Conservation (phyloP, 2,113 vertebrate species). For the Oceanodroma tethys region DNA sequence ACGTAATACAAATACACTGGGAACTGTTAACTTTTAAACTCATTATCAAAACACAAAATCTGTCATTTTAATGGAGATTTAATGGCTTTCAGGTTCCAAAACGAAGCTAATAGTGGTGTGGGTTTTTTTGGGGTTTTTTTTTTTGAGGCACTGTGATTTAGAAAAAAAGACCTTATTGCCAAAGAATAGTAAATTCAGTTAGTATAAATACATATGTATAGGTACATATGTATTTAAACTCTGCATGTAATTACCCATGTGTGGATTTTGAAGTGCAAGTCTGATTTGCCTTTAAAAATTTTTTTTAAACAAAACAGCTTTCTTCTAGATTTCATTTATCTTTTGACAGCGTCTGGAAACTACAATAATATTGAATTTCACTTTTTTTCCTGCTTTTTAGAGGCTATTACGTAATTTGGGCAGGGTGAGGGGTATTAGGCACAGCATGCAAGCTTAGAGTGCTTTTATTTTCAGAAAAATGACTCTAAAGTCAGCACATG, state of each 20-base stretch:
- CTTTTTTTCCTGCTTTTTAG: neutral
- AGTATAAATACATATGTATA: neutral
- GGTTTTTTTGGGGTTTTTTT: neutral
- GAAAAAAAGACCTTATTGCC: neutral
- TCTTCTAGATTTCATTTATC: neutral
- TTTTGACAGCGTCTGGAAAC: constrained; percentile 22
- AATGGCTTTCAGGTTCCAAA: neutral
- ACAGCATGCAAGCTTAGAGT: neutral
- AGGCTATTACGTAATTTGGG: neutral
- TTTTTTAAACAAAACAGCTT: neutral
- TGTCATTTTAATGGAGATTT: neutral
- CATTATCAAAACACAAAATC: neutral
- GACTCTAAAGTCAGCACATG: neutral
- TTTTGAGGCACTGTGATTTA: neutral
- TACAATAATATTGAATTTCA: constrained; percentile 27
- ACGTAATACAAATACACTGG: neutral
- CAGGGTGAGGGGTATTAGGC: neutral
- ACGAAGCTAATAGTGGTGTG: neutral
- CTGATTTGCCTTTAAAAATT: neutral
- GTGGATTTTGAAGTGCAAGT: neutral
- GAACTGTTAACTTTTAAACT: neutral
- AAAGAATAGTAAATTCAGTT: neutral
- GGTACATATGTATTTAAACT: neutral
- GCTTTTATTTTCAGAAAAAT: neutral
- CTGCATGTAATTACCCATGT: neutral